Base-by-base conservation (phyloP, 2,888 invertebrate species). In the Bursaphelenchus okinawaensis region DNA sequence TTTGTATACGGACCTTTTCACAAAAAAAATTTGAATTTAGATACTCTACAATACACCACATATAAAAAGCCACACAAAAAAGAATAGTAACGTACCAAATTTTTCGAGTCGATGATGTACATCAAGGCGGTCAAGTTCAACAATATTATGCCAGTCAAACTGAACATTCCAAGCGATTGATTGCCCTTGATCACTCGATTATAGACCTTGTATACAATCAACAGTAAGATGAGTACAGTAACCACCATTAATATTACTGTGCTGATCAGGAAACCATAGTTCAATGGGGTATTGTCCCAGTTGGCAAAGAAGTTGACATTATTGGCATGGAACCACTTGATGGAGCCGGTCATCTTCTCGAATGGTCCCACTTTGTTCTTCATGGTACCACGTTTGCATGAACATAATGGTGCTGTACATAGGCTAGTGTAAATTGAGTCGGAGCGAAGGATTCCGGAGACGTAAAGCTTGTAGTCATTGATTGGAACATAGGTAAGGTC, bases 121-220 rank as follows among this genome's bases (percentile, higher is more conserved):
- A 79, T 73, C 65, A 70, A 82, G 24, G 76, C 75, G 20, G 79
- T 78, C 50, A 69, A 65, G 63, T 78, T 79, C 31, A 82, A 68
- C 22, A 74, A 56, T 40, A 77, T 72, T 50, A 82, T 80, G 61
- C 80, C 79, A 59, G 73, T 62, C n/a, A 82, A 69, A 16, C 79
- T 70, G 19, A 75, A 74, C 50, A 82, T 78, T 52, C 82, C 82
- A n/a, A 82, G 70, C 7, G 77, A 77, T 63, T 82, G 82, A 68
- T 81, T 81, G 52, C 82, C 77, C 65, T 77, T 76, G 12, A 81
- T 75, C 2, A 78, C 77, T 4, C 81, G 70, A 4, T 71, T 68
- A 55, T 75, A 80, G 24, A 80, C 65, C 61, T 81, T 81, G 31
- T 74, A 69, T 1, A 74, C 55, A 40, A 81, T 71, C 62, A 78